Evolutionary conservation across 2,113 vertebrate species (phyloP), one percentile per base, ranked within the genome.

Genomic region (Hylia prasina): DNA sequence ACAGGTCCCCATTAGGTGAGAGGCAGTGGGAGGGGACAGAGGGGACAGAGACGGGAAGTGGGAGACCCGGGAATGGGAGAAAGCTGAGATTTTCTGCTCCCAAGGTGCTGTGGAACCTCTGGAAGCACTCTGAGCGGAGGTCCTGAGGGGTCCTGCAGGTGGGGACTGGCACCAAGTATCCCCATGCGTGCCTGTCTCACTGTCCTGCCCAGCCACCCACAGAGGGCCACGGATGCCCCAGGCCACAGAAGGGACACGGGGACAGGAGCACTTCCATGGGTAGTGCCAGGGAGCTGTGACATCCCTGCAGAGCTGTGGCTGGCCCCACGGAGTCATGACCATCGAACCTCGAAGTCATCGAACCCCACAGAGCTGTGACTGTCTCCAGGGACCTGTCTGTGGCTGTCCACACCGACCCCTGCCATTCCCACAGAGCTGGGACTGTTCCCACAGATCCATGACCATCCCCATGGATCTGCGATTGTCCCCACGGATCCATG

Each of bases 41-140:
- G 8, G 27, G 35, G 53, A 8, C 33, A 44, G 22, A 24, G 31
- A 2, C 8, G 48, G 27, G 37, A n/a, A 28, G 4, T 1, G 3
- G 22, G 31, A 50, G n/a, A 17, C 0, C 14, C 1, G 1, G 51
- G 33, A 37, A 40, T 2, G 13, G 7, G 5, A 13, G 20, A 1
- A 12, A 33, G 0, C 3, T 4, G 73, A 16, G 51, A 9, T 44
- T 54, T 60, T 47, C 14, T 9, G 23, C 1, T 39, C 51, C 7
- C 30, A 2, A 7, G 19, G 27, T 0, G 1, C 0, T 11, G 44
- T 33, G 15, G 56, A 69, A n/a, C 61, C 1, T 13, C 66, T 17
- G 58, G 19, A 10, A 23, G 3, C 1, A 1, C 64, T 9, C 30
- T 3, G 33, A 13, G 18, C 44, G 11, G 45, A 57, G 58, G 57